Conservation (phyloP, 2,888 invertebrate genomes). For the Dynastes tityus region DNA sequence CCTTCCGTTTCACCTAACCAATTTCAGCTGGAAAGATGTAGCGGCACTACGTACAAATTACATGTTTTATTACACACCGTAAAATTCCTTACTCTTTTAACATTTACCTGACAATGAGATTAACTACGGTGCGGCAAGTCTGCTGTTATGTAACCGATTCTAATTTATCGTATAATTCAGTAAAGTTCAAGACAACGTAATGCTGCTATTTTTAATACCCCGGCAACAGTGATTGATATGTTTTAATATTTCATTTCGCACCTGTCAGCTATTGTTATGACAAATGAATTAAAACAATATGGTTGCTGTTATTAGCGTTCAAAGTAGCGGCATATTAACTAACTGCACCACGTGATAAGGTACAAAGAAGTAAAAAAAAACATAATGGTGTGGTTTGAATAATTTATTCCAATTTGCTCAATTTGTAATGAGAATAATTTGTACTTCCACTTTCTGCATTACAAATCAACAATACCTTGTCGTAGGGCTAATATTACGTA, state of each 20-base stretch:
- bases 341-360: too few relatives aligned
- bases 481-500: too few relatives aligned
- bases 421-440: too few relatives aligned
- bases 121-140: slow-evolving; percentile 18
- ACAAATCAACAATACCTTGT: too few relatives aligned
- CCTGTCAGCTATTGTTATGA: slow-evolving; percentile 22
- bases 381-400: too few relatives aligned
- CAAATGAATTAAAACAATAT: slow-evolving; percentile 24
- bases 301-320: neutral
- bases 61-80: slow-evolving; percentile 4
- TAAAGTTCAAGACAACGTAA: slow-evolving; percentile 45
- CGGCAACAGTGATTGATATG: slow-evolving; percentile 21
- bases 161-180: slow-evolving; percentile 22
- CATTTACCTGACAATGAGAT: slow-evolving; percentile 31
- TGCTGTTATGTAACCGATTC: slow-evolving; percentile 16
- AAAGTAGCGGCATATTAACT: neutral
- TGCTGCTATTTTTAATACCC: slow-evolving; percentile 34
- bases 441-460: too few relatives aligned
- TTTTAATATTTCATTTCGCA: slow-evolving; percentile 33
- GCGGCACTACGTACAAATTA: slow-evolving; percentile 2
- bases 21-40: neutral
- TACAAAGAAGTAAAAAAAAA: neutral
- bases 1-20: neutral
- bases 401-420: too few relatives aligned
- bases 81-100: slow-evolving; percentile 29